Conservation (phyloP, 2,797 vertebrate genomes). For the Sebastes matsubarae region DNA sequence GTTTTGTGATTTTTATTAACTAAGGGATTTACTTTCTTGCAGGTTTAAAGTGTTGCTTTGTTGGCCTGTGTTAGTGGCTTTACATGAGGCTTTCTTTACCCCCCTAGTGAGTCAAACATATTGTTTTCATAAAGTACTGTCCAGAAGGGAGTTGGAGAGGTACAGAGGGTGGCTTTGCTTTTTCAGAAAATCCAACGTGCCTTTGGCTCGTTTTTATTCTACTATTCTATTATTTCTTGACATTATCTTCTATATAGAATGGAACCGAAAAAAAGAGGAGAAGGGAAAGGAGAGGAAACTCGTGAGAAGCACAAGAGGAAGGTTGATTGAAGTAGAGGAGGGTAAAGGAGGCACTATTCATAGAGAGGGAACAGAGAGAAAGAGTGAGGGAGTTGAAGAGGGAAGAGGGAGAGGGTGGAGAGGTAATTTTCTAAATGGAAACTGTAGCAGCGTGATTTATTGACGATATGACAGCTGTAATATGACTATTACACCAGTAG, state of each 20-base stretch:
- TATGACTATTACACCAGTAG: constrained; percentile 77
- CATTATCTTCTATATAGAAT: constrained; percentile 4
- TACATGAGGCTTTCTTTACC: background rate
- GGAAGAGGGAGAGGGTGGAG: constrained; percentile 61
- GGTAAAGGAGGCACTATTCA: constrained; percentile 56
- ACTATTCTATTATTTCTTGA: background rate
- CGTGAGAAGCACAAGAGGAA: constrained; percentile 18
- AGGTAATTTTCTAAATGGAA: constrained; percentile 83
- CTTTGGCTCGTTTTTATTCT: background rate
- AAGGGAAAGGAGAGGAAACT: background rate
- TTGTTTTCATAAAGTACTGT: constrained; percentile 20
- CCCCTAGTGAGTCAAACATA: background rate
- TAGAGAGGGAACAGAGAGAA: constrained; percentile 32
- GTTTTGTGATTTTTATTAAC: constrained; percentile 7
- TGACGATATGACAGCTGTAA: constrained; percentile 79
- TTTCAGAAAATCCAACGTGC: background rate
- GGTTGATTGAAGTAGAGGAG: constrained; percentile 59
- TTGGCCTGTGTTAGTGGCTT: background rate
- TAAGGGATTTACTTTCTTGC: background rate
- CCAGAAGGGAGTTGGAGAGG: constrained; percentile 3
- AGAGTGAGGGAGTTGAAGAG: constrained; percentile 45
- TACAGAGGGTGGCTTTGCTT: background rate
- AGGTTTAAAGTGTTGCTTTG: background rate
- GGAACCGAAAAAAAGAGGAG: background rate
- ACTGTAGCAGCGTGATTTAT: constrained; percentile 75